A percentile compares a stretch with the other conserved stretches of the same genome.
phyloP scores from a whole-genome alignment of 2,113 vertebrate species.

The Eptesicus fuscus region DNA sequence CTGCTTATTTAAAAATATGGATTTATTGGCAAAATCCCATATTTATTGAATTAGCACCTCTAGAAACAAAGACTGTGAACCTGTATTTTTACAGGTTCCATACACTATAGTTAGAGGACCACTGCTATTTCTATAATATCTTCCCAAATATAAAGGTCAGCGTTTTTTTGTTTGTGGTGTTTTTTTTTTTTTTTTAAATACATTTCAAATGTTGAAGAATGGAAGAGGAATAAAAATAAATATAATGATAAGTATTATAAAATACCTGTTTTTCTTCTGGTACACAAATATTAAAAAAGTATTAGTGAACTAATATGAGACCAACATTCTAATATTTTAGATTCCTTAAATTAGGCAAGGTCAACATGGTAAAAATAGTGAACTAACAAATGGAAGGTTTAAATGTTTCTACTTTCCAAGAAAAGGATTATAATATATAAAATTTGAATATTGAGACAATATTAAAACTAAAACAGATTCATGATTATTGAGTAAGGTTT shows the following conservation, averaged over 20 bases:
- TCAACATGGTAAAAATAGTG: not conserved
- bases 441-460: not conserved
- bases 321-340: not conserved
- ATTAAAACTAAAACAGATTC: not conserved
- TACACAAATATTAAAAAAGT: not conserved
- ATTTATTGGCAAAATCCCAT: not conserved
- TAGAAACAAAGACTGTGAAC: not conserved
- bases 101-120: not conserved
- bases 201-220: not conserved
- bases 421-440: not conserved
- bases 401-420: not conserved
- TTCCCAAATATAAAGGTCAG: not conserved
- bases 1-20: not conserved
- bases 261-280: not conserved
- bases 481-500: not conserved
- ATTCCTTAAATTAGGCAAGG: not conserved
- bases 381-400: not conserved
- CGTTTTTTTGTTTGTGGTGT: not conserved
- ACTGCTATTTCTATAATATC: not conserved
- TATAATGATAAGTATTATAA: not conserved
- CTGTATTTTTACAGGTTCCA: not conserved
- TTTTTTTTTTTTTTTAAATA: not conserved
- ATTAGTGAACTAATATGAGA: not conserved
- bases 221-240: constrained; percentile 1
- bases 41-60: not conserved